phyloP scores from a whole-genome alignment of 2,797 vertebrate genomes.

The Adelosebastes latens region DNA sequence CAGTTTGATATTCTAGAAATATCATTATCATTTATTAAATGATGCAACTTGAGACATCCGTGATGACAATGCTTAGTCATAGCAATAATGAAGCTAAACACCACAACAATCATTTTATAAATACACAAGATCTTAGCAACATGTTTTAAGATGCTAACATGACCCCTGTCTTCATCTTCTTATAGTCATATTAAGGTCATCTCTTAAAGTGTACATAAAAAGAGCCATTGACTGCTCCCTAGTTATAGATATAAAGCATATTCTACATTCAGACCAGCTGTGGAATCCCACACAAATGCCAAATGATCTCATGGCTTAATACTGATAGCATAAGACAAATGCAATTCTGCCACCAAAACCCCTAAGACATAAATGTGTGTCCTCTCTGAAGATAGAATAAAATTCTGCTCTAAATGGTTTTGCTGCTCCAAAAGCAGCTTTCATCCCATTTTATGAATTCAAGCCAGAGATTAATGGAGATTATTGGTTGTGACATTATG shows the following conservation, averaged over 20 bases:
- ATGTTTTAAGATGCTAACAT: background rate
- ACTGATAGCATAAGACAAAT: background rate
- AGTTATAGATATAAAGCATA: background rate
- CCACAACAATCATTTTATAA: background rate
- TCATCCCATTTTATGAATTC: constrained; percentile 44
- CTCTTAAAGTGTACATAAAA: background rate
- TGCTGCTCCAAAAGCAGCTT: constrained; percentile 41
- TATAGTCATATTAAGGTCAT: background rate
- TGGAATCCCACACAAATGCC: background rate
- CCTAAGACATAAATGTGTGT: background rate
- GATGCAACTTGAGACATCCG: background rate
- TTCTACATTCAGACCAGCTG: constrained; percentile 2
- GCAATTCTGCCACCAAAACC: background rate
- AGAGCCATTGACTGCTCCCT: background rate
- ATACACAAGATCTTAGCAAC: background rate
- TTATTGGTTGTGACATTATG: constrained; percentile 57
- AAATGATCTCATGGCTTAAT: background rate
- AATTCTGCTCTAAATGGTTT: constrained; percentile 38
- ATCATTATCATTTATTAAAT: background rate
- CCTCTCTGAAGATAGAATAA: background rate
- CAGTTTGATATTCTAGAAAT: background rate
- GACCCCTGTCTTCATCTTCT: background rate
- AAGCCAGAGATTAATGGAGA: constrained; percentile 63
- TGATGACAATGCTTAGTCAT: background rate
- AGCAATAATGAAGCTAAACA: background rate